A percentile compares a stretch with the other conserved stretches of the same genome.
Conservation (phyloP, 2,113 vertebrate genomes). For the Periophthalmodon schlosseri region DNA sequence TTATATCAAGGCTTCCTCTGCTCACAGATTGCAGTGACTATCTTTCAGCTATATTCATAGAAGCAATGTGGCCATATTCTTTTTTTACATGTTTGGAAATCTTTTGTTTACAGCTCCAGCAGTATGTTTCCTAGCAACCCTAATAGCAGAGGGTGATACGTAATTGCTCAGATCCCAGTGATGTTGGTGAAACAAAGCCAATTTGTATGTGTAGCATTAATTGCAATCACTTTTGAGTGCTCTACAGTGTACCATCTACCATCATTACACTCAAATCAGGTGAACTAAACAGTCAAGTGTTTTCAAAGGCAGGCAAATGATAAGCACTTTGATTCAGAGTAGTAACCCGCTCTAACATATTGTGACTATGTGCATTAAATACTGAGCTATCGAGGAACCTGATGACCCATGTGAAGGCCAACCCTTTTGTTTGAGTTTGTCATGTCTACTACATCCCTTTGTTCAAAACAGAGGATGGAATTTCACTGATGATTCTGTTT, state of each 20-base stretch:
- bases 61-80: not conserved
- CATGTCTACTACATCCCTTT: constrained; percentile 40
- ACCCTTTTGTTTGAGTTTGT: constrained; percentile 19
- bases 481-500: constrained; percentile 42
- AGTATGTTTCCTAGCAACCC: constrained; percentile 70
- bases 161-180: constrained; percentile 50
- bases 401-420: constrained; percentile 5
- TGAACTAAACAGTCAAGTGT: constrained; percentile 1
- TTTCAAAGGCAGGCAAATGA: not conserved
- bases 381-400: constrained; percentile 17
- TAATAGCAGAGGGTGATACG: constrained; percentile 30
- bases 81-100: constrained; percentile 7
- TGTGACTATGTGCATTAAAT: not conserved
- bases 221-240: constrained; percentile 43
- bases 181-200: constrained; percentile 44
- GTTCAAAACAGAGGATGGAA: constrained; percentile 51
- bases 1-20: not conserved
- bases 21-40: not conserved
- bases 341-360: not conserved
- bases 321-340: not conserved
- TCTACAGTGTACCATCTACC: constrained; percentile 23
- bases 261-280: constrained; percentile 23
- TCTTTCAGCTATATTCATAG: constrained; percentile 3
- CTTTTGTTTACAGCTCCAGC: constrained; percentile 47
- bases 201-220: constrained; percentile 44